These are phyloP conservation scores for Drosophila mayri DNA, from an alignment of 1,140 invertebrate species.

Conservation along the genomic window DNA sequence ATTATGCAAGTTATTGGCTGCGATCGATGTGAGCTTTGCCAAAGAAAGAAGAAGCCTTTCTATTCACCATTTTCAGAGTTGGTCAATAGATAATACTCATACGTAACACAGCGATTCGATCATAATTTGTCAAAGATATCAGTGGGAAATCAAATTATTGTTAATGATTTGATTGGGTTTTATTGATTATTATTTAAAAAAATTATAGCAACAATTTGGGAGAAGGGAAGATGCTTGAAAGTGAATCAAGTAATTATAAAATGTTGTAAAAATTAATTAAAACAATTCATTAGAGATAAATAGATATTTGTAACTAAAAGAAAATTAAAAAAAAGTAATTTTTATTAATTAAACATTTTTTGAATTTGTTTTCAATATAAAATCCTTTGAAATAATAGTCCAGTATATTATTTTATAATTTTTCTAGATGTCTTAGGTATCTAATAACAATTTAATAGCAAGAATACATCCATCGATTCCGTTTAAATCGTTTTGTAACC, in stretches of 20 bases:
- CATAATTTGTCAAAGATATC: slow-evolving; percentile 40
- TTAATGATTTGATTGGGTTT: slow-evolving; percentile 26
- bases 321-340: no score
- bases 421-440: no score
- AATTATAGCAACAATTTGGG: background rate
- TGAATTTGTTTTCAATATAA: no score
- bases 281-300: background rate
- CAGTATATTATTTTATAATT: no score
- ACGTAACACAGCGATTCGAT: slow-evolving; percentile 53
- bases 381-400: no score
- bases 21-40: slow-evolving; percentile 4
- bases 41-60: slow-evolving; percentile 35
- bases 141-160: slow-evolving; percentile 23
- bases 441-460: no score
- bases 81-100: slow-evolving; percentile 29
- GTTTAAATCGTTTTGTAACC: slow-evolving; percentile 29
- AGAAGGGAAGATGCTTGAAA: slow-evolving; percentile 1
- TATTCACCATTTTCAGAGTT: slow-evolving; percentile 7
- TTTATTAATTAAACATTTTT: no score
- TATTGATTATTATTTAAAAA: background rate
- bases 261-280: background rate
- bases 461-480: slow-evolving; percentile 18
- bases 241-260: background rate
- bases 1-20: slow-evolving; percentile 66
- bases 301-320: no score